phyloP scores from a whole-genome alignment of 2,888 invertebrate species.

The Seladonia tumulorum region DNA sequence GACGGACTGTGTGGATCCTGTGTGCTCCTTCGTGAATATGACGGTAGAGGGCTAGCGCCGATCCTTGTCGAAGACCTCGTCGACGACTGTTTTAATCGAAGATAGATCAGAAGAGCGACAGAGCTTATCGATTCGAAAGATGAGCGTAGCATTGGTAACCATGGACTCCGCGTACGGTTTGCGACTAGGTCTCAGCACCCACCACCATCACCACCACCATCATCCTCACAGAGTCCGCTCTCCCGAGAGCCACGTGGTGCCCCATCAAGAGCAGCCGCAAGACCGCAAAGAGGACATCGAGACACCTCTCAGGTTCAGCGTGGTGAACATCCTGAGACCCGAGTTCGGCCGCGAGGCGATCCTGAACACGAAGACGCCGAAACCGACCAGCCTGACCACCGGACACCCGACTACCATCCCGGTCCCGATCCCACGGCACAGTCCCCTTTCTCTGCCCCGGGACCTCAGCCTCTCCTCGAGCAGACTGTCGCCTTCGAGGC shows the following conservation, averaged over 20 bases:
- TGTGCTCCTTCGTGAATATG: constrained; percentile 40
- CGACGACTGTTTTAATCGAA: not conserved
- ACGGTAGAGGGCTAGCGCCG: constrained; percentile 20
- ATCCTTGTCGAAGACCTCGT: not conserved
- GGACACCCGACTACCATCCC: constrained; percentile 68
- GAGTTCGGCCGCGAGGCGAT: constrained; percentile 92
- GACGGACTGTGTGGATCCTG: constrained; percentile 28
- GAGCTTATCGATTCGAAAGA: constrained; percentile 49
- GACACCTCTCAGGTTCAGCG: constrained; percentile 89
- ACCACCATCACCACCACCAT: constrained; percentile 71
- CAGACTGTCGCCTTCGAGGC: constrained; percentile 75
- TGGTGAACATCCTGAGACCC: constrained; percentile 94
- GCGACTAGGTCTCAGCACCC: constrained; percentile 71
- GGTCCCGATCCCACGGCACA: constrained; percentile 64
- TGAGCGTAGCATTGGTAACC: constrained; percentile 80
- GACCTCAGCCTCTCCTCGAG: constrained; percentile 75
- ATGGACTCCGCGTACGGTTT: constrained; percentile 80
- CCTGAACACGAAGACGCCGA: constrained; percentile 86
- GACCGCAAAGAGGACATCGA: constrained; percentile 64
- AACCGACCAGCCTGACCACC: constrained; percentile 71
- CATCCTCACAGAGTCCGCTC: constrained; percentile 67
- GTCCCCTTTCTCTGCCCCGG: constrained; percentile 71
- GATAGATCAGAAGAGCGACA: not conserved
- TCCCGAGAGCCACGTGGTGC: constrained; percentile 57
- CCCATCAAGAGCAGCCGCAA: constrained; percentile 66